Conservation (phyloP, 2,888 invertebrate genomes). For the Heliconius cydno region DNA sequence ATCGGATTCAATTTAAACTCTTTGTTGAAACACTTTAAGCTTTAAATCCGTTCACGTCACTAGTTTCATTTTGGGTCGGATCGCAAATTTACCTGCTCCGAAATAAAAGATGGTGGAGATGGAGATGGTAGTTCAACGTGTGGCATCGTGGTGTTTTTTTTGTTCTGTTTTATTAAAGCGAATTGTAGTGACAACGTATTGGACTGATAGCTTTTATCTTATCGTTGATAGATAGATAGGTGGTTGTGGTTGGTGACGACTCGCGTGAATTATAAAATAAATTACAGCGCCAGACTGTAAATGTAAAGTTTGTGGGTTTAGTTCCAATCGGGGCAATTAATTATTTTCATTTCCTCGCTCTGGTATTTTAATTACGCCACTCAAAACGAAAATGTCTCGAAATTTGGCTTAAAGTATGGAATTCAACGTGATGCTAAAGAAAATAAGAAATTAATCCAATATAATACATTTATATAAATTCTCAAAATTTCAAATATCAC, state of each 20-base stretch:
- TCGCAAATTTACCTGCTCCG: slow-evolving; percentile 32
- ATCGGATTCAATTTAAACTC: slow-evolving; percentile 24
- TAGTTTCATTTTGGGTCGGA: slow-evolving; percentile 25
- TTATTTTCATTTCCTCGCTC: no score
- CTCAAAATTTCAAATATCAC: no score
- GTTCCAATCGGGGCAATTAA: no score
- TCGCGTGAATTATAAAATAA: slow-evolving; percentile 5
- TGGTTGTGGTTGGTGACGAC: not conserved
- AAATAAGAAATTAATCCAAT: no score
- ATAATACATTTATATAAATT: no score
- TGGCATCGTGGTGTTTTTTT: slow-evolving; percentile 12
- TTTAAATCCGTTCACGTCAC: slow-evolving; percentile 22
- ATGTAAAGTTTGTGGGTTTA: no score
- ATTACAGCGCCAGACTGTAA: not conserved
- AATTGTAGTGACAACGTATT: slow-evolving; percentile 23
- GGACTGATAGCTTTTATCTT: slow-evolving; percentile 14
- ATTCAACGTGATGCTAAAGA: no score
- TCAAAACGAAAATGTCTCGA: no score
- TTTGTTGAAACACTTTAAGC: slow-evolving; percentile 24
- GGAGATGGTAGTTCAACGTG: slow-evolving; percentile 24
- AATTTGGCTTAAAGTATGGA: not conserved
- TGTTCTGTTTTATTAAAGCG: slow-evolving; percentile 23
- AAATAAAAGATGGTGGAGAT: slow-evolving; percentile 22
- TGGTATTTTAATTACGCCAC: no score
- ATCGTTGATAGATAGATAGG: slow-evolving; percentile 1